phyloP scores from a whole-genome alignment of 2,797 vertebrate species.

The Anguilla obscura region DNA sequence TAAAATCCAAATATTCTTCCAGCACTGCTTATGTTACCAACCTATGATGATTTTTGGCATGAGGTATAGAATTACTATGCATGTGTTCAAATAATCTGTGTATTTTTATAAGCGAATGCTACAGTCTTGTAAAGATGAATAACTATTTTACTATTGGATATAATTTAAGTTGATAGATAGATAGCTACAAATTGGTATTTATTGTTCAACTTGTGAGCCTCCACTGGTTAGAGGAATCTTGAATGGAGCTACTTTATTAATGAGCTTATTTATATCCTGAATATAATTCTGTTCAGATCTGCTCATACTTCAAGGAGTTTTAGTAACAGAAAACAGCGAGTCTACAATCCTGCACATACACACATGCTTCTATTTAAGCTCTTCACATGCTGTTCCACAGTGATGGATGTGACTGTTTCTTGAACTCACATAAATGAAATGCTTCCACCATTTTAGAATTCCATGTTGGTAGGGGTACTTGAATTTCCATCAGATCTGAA shows the following conservation, averaged over 20 bases:
- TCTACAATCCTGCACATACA: background rate
- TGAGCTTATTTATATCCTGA: background rate
- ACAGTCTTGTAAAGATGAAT: too few species aligned
- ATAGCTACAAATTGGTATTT: background rate
- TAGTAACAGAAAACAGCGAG: background rate
- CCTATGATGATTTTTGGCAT: too few species aligned
- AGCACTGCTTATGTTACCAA: background rate
- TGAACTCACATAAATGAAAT: background rate
- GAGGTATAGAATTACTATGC: too few species aligned
- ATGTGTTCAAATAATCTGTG: too few species aligned
- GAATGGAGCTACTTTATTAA: background rate
- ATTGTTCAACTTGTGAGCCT: background rate
- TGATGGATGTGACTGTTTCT: background rate
- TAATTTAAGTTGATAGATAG: background rate
- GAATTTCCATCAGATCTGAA: background rate
- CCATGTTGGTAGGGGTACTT: background rate
- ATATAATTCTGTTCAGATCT: background rate
- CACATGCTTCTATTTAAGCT: background rate
- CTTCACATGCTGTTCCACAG: background rate
- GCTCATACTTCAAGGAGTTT: background rate
- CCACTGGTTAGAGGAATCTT: background rate
- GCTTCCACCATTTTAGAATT: background rate
- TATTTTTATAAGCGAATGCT: too few species aligned
- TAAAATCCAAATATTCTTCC: background rate
- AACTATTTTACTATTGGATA: too few species aligned